Evolutionary conservation across 2,888 invertebrate genomes (phyloP).

Genomic region (Lamellibrachia columna): DNA sequence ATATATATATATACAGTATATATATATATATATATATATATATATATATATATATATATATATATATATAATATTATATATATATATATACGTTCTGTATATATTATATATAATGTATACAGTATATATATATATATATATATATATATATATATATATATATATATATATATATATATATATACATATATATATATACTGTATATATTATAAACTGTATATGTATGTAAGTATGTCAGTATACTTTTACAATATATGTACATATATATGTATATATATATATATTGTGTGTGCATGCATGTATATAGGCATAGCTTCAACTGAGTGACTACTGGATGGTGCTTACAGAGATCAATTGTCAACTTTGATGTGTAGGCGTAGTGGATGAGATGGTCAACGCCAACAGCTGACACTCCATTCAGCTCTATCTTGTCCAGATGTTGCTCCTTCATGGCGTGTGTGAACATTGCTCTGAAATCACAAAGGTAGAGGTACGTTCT

Average conservation of each 20-base stretch:
- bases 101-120: too few species aligned
- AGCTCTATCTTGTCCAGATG: slow-evolving; percentile 74
- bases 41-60: too few species aligned
- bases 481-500: background rate
- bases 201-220: too few species aligned
- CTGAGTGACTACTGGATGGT: background rate
- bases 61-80: too few species aligned
- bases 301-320: background rate
- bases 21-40: too few species aligned
- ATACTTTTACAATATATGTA: background rate
- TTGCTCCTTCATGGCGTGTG: slow-evolving; percentile 76
- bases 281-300: too few species aligned
- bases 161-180: too few species aligned
- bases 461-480: slow-evolving; percentile 75
- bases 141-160: background rate
- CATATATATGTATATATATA: background rate
- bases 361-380: slow-evolving; percentile 77
- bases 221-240: too few species aligned
- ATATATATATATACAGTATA: too few species aligned
- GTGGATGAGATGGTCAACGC: slow-evolving; percentile 74
- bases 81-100: too few species aligned
- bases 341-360: slow-evolving; percentile 70
- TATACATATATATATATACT: too few species aligned
- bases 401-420: slow-evolving; percentile 75
- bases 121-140: background rate